A percentile compares a stretch with the other conserved stretches of the same genome.
These are phyloP conservation scores for Psephotus haematonotus DNA, from an alignment of 2,113 vertebrate genomes.

Conservation along the genomic window DNA sequence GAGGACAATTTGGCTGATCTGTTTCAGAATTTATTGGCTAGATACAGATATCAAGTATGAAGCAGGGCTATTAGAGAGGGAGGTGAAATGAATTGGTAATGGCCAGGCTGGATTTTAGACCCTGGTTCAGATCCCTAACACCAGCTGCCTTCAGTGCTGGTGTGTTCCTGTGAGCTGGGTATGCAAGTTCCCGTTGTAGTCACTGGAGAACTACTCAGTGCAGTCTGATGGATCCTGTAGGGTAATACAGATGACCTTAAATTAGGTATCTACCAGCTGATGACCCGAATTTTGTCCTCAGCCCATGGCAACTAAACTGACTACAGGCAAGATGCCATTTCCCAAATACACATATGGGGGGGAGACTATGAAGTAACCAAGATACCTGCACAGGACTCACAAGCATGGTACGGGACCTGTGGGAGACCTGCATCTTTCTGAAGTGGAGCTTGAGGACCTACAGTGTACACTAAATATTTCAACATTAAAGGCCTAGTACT, in stretches of 20 bases:
- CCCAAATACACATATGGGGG: not conserved
- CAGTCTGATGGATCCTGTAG: not conserved
- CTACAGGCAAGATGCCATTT: not conserved
- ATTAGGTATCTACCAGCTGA: not conserved
- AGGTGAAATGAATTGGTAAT: not conserved
- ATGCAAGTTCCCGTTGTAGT: not conserved
- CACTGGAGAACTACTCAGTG: not conserved
- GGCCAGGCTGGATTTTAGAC: not conserved
- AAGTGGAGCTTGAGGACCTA: not conserved
- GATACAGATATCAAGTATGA: accelerated
- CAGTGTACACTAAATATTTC: not conserved
- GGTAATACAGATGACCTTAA: not conserved
- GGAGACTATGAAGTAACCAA: not conserved
- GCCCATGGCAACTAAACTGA: not conserved
- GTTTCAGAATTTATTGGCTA: not conserved
- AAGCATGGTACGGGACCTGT: not conserved
- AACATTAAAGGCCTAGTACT: accelerated
- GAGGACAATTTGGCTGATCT: not conserved
- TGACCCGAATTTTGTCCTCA: not conserved
- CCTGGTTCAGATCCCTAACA: not conserved
- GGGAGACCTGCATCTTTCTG: not conserved
- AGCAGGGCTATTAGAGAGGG: not conserved
- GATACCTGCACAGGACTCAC: not conserved
- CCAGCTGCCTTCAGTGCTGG: not conserved
- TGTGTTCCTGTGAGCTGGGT: not conserved